Evolutionary conservation across 2,888 invertebrate genomes (phyloP), one percentile per base, ranked within the genome.

Genomic region (Eurois occulta): DNA sequence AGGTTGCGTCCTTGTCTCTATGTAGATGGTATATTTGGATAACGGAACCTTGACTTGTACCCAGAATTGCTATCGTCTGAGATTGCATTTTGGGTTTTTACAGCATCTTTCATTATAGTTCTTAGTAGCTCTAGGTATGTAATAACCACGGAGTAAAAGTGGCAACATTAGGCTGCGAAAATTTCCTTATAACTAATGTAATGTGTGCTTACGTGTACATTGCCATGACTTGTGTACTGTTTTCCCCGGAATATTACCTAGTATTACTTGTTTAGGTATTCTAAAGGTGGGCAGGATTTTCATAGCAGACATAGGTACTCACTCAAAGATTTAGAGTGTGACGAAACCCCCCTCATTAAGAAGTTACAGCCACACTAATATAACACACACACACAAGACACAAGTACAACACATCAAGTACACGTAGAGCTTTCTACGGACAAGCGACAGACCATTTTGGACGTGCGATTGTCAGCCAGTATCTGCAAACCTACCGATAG

Each of bases 1-100:
- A 80, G 87, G 85, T 2, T 24, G 32, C 16, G 24, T 52, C 55
- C 55, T 68, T 80, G 64, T 52, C 8, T 52, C 13, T 38, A 32
- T 52, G 21, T 66, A 13, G 46, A 32, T 13, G 13, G 13, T 52
- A 18, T 73, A 62, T 75, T 78, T 66, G 62, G 28, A 65, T 55
- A 58, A 60, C 5, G n/a, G 10, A 62, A 80, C 80, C 84, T 80
- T 75, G 87, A 35, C 43, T 64, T 64, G 13, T 72, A 66, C n/a
- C 18, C 58, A n/a, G 41, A 74, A 75, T 24, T 8, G 24, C 58
- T 48, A 69, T 46, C 38, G 16, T 67, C 55, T 38, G 13, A 43
- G 38, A 41, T 66, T 32, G 16, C 16, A 58, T 11, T 79, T 71
- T 67, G 75, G 86, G 62, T 75, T 64, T 83, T 77, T 73, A 69